Evolutionary conservation across 2,888 invertebrate species (phyloP).

Genomic region (Ophraella communa): DNA sequence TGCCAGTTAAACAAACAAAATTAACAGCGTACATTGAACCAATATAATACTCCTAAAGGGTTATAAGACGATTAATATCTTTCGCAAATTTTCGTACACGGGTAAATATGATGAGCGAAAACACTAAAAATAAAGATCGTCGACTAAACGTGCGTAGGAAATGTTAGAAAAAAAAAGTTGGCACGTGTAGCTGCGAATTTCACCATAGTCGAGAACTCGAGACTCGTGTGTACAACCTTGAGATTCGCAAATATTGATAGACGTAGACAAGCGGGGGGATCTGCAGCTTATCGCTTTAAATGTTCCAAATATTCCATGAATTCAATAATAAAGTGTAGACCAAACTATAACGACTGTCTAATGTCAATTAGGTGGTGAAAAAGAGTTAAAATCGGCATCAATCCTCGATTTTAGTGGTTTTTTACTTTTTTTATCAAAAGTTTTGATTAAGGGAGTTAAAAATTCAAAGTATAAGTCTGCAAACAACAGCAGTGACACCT

Average conservation of each 20-base stretch:
- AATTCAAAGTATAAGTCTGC: too few relatives aligned
- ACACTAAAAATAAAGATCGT: neutral
- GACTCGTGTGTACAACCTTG: constrained; percentile 10
- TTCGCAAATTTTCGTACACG: neutral
- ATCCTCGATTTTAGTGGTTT: too few relatives aligned
- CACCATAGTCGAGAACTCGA: constrained; percentile 2
- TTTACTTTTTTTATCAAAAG: too few relatives aligned
- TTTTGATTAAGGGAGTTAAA: too few relatives aligned
- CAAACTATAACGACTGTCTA: too few relatives aligned
- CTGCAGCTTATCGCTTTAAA: neutral
- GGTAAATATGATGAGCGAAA: neutral
- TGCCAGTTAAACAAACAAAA: neutral
- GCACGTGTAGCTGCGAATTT: constrained; percentile 12
- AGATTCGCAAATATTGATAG: neutral
- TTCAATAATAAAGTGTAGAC: too few relatives aligned
- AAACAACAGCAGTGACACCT: too few relatives aligned
- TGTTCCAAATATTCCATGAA: neutral
- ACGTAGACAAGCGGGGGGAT: neutral
- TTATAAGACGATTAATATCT: too few relatives aligned
- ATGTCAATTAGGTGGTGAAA: too few relatives aligned
- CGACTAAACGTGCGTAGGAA: constrained; percentile 11
- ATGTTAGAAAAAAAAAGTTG: constrained; percentile 11
- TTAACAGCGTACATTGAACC: neutral
- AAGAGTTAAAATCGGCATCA: too few relatives aligned
- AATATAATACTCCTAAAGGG: neutral